phyloP scores from a whole-genome alignment of 2,113 vertebrate genomes.

The Rhabdomys dilectus region DNA sequence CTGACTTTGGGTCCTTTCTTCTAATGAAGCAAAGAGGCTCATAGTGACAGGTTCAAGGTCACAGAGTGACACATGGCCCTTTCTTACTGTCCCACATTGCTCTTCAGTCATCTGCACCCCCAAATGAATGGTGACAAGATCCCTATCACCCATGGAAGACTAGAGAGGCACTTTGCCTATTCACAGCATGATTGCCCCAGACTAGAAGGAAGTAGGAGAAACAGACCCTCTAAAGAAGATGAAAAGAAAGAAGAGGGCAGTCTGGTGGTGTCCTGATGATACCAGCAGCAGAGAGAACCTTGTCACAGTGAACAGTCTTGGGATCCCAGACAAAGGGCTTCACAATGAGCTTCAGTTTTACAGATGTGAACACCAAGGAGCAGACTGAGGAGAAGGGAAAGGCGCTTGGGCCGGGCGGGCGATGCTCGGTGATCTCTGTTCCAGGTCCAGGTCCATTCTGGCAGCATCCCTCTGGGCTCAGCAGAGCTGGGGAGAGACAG shows the following conservation, averaged over 20 bases:
- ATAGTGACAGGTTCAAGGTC: rapidly evolving
- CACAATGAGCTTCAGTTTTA: not conserved
- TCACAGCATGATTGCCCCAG: not conserved
- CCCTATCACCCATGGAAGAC: not conserved
- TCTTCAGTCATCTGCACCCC: not conserved
- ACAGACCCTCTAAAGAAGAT: not conserved
- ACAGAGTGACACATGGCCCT: not conserved
- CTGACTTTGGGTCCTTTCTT: not conserved
- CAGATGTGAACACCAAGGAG: not conserved
- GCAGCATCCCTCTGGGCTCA: not conserved
- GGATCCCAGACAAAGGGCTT: not conserved
- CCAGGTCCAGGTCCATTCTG: not conserved
- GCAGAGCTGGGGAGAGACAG: not conserved
- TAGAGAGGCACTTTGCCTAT: not conserved
- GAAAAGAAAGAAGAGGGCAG: not conserved
- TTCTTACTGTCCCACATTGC: not conserved
- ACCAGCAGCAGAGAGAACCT: not conserved
- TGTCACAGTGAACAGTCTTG: not conserved
- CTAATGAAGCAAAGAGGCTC: not conserved
- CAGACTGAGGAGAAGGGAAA: not conserved
- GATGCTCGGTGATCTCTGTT: not conserved
- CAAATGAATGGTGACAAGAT: not conserved
- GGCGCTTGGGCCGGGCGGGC: not conserved
- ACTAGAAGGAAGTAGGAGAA: not conserved
- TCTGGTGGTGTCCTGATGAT: not conserved